Base-by-base conservation (phyloP, 2,888 invertebrate genomes). In the Leucophenga maculata region DNA sequence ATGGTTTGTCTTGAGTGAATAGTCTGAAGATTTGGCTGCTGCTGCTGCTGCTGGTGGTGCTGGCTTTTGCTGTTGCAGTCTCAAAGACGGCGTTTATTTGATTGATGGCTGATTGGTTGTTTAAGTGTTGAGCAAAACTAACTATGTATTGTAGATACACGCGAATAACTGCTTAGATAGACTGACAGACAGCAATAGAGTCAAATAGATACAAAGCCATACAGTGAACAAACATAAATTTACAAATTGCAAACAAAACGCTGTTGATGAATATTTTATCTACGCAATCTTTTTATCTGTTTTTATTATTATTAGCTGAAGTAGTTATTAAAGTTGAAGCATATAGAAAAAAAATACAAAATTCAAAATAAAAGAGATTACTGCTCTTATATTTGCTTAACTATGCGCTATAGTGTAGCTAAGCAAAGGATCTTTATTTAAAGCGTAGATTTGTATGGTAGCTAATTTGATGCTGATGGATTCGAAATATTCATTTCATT, bases 51-150 rank as follows among this genome's bases (percentile, higher is more conserved):
- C 39, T n/a, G n/a, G n/a, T n/a, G n/a, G n/a, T 8, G 39, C 39
- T 39, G 39, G 39, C 39, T 39, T 3, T 8, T 39, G 39, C 39
- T 39, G 20, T 22, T 54, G 13, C 54, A 18, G 54, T 6, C 60
- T 11, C 18, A 60, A 16, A 44, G 22, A 44, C 60, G 44, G 60
- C 60, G 62, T 64, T 64, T 64, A 14, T 64, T 64, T 64, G 62
- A 64, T 64, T 64, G 62, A 64, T 64, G 22, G 62, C 46, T 64
- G 62, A 22, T 64, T 64, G 48, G 46, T 46, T 64, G 20, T 66
- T 55, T 44, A 57, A 46, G 44, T 67, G 46, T 67, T 67, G 67
- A 46, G 67, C 67, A 67, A 67, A 67, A 67, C 54, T 32, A 65
- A 54, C 54, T 48, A 64, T 20, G 31, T 32, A 39, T 46, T 32